phyloP scores from a whole-genome alignment of 37 sponge, comb jelly and placozoan species.

The Diacarnus erythraeanus region DNA sequence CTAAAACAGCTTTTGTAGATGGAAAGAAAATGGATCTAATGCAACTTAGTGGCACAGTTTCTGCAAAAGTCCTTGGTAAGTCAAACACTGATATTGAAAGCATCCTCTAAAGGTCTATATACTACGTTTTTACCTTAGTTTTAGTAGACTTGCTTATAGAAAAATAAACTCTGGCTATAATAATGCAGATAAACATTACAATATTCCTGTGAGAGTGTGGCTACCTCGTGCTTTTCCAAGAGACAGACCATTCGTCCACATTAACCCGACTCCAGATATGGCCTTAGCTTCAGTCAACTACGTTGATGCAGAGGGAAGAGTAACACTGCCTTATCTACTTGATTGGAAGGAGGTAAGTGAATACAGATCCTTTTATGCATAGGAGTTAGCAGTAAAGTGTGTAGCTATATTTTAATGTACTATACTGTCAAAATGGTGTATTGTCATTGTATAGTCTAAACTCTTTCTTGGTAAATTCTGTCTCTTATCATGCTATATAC shows the following conservation, averaged over 20 bases:
- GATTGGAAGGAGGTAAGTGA: slow-evolving; percentile 32
- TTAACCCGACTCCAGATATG: slow-evolving; percentile 17
- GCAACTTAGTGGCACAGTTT: slow-evolving; percentile 16
- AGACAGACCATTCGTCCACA: slow-evolving; percentile 13
- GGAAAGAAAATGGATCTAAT: slow-evolving; percentile 10
- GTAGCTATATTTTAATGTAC: no score
- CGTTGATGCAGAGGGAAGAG: slow-evolving; percentile 3
- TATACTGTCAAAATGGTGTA: not conserved
- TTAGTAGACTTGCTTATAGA: no score
- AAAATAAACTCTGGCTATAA: no score
- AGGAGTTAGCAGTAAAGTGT: no score
- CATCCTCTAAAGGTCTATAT: no score
- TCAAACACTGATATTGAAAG: not conserved
- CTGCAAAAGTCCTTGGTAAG: slow-evolving; percentile 2
- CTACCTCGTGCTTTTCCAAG: slow-evolving; percentile 7
- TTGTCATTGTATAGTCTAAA: no score
- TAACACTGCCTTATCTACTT: not conserved
- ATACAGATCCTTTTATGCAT: no score
- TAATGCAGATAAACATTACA: not conserved
- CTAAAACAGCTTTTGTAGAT: not conserved
- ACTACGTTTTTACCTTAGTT: no score
- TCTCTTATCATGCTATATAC: not conserved
- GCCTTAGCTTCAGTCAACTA: slow-evolving; percentile 1
- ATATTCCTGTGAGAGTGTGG: slow-evolving; percentile 23
- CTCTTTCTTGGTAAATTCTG: not conserved